Conservation (phyloP, 37 sponge, comb jelly and placozoan genomes). For the Geodia barretti region DNA sequence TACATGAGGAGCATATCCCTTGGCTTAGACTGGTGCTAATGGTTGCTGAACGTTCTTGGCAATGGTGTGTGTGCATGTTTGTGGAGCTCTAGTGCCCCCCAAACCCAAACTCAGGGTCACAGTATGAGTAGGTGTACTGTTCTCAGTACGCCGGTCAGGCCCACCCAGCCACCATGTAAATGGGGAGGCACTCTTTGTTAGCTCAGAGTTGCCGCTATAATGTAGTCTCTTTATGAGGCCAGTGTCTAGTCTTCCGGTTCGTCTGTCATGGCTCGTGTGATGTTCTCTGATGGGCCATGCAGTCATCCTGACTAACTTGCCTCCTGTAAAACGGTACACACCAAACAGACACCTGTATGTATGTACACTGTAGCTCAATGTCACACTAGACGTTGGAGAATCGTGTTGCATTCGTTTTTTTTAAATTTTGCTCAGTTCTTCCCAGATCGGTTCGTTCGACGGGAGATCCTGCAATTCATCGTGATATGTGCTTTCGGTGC, state of each 20-base stretch:
- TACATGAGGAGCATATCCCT: too few relatives aligned
- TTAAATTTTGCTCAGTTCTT: constrained; percentile 38
- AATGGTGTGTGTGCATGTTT: too few relatives aligned
- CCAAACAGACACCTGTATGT: too few relatives aligned
- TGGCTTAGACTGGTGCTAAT: too few relatives aligned
- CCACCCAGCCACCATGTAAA: background rate
- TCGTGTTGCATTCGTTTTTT: background rate
- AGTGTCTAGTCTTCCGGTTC: background rate
- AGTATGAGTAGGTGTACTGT: background rate
- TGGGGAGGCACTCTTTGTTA: background rate
- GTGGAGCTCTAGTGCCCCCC: background rate
- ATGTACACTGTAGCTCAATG: too few relatives aligned
- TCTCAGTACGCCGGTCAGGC: background rate
- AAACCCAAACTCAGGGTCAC: background rate
- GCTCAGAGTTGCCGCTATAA: background rate
- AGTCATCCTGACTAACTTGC: background rate
- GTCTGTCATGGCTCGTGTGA: background rate
- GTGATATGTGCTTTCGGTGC: constrained; percentile 23
- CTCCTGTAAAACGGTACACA: too few relatives aligned
- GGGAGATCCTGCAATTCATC: constrained; percentile 15
- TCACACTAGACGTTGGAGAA: too few relatives aligned
- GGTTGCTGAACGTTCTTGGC: too few relatives aligned
- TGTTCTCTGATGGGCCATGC: background rate
- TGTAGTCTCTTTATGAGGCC: background rate
- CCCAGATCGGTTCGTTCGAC: constrained; percentile 67